Base-by-base conservation (phyloP, 2,113 vertebrate species). In the Pomatostomus ruficeps region DNA sequence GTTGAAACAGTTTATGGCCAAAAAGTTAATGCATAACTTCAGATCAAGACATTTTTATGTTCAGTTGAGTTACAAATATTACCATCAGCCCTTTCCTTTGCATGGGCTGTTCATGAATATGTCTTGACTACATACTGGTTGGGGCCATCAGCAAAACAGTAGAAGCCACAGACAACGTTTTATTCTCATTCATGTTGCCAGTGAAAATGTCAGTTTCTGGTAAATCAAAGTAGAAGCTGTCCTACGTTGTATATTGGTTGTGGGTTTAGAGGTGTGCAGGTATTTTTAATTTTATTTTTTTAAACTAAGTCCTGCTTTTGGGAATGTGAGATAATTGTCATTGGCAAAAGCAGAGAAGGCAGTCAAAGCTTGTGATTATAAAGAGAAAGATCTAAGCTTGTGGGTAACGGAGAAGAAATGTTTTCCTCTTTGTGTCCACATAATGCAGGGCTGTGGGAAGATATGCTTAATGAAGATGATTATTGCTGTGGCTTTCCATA, bases 391-490 rank as follows among this genome's bases (percentile, higher is more conserved):
- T 92, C 81, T 94, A 91, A 97, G 93, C 75, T 96, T 93, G 90
- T 95, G 95, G 88, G 89, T 95, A 97, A 95, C 61, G 5, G 77
- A 75, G 93, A 84, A 96, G 88, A 97, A 95, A 93, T 96, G 88
- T 95, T 96, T 97, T 96, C 85, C 74, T 96, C 79, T 96, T 96
- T 96, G 88, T 93, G 89, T 96, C 95, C 92, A 88, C 86, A 91
- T 97, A 97, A 97, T 97, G 93, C 84, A 96, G 61, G 90, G 73
- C 93, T 94, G 88, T 96, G 79, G 96, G 89, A 95, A 97, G 96
- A 97, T 93, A 96, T 94, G 89, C 92, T 95, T 97, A 97, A 97
- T 96, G 94, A 96, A 95, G 92, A 83, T 96, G 88, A 96, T 97
- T 95, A 95, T 97, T 96, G 91, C 93, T 93, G 93, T 96, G 95